Evolutionary conservation across 1,140 invertebrate genomes (phyloP), one percentile per base, ranked within the genome.

Genomic region (Pseudomyrmex pallidus): DNA sequence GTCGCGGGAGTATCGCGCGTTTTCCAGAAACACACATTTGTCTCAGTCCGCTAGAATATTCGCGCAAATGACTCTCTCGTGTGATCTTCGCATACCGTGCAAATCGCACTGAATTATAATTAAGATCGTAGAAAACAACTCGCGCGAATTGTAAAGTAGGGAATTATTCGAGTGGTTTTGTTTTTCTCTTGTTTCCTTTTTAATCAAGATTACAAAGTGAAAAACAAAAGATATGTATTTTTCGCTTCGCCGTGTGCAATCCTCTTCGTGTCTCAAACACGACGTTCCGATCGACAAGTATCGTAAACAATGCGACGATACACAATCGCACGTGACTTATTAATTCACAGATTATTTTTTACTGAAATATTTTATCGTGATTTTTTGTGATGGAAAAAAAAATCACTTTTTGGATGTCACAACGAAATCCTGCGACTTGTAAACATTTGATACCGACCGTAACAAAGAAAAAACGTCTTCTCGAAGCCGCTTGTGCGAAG

Each of bases 341-440:
- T 17, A 7, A 17, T 59, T 20, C 20, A 52, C 13, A 52, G 9
- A 52, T 52, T 50, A 48, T 74, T 50, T 63, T 2, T 74, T 48
- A 50, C 59, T n/a, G n/a, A n/a, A 74, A 74, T 57, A 57, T 59
- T 48, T 50, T 13, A 5, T 35, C 5, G 35, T 35, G 35, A 35
- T 35, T 62, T 17, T 17, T 5, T 1, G 44, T 15, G 15, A 15
- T 52, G n/a, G 2, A 50, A 74, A 50, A 25, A 63, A 74, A 15
- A 13, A 76, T 54, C 15, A 48, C 2, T 48, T 20, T 5, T 52
- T 22, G 20, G 54, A 80, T 20, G 56, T 15, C 59, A 35, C 76
- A 72, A 80, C 76, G 66, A 80, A 80, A 66, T 50, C 54, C 76
- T 72, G 76, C 76, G 76, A 80, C 44, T 59, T 72, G 12, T 10